Base-by-base conservation (phyloP, 2,888 invertebrate genomes). In the Drosophila setosimentum region DNA sequence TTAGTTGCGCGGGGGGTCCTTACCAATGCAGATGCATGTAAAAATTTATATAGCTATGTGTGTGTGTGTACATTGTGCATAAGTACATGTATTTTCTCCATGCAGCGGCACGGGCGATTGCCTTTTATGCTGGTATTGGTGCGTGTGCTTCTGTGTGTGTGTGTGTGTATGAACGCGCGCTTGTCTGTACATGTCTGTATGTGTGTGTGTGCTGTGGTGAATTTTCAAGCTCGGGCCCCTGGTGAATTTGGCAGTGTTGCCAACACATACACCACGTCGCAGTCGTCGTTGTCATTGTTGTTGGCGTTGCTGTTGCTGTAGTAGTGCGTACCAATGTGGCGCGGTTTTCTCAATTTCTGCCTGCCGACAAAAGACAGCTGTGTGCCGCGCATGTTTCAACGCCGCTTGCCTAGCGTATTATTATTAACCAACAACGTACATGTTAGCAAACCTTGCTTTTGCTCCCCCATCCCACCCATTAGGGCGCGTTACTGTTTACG, bases 321-420 rank as follows among this genome's bases (percentile, higher is more conserved):
- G 51, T 67, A 48, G 76, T 78, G 78, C 80, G 78, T 76, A 78
- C 73, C 65, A 80, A 80, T 79, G 78, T 79, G 81, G 79, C 79
- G 79, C 79, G 81, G 77, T 79, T 80, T 78, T 78, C 73, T 78
- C 60, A 71, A 62, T 68, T 67, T 75, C 62, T 72, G 57, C 61
- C 71, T 76, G 40, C 37, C 63, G 29, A 57, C 67, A 42, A 45
- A 45, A 73, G 84, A 89, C 84, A 84, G 84, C 84, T 84, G 84
- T 84, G 83, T 80, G 80, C 62, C 87, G 89, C 84, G 84, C 84
- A 84, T 89, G 89, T 84, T 84, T 87, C 73, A 71, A 83, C 84
- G 79, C 89, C 84, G 82, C 89, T 83, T 89, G 81, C 86, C 64
- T 63, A 80, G 71, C 64, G 42, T 77, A 60, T 64, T 89, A 74